Base-by-base conservation (phyloP, 2,113 vertebrate species). In the Etheostoma cragini region DNA sequence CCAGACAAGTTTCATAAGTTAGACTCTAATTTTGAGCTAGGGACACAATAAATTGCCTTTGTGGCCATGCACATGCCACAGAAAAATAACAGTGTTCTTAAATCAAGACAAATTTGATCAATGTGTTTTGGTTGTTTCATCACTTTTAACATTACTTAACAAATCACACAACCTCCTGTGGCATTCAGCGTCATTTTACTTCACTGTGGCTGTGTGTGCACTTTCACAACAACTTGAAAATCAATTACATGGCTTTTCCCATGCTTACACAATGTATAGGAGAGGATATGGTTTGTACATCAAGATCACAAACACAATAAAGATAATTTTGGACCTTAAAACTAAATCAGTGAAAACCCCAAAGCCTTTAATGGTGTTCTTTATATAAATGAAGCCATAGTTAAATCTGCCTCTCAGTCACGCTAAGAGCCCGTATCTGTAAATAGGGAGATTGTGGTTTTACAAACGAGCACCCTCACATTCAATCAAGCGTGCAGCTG, bases 371-470 rank as follows among this genome's bases (percentile, higher is more conserved):
- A 94, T 91, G 83, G 84, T 76, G 72, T 72, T 69, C 85, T 93
- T 92, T 87, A 88, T 90, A 90, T 92, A 93, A 94, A 92, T 94
- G 54, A 88, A 84, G 79, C 73, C 49, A 88, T 52, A 85, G 90
- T 94, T 92, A 93, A 89, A 79, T 60, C 53, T 71, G 81, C 70
- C 77, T 84, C 71, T 78, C 82, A 89, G 92, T 92, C 94, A 94
- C 81, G 90, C 93, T 73, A 92, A 76, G 33, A 72, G 76, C 42
- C 69, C 17, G 12, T 82, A 92, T 93, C 90, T 93, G 84, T 84
- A 93, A 94, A 94, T 88, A 90, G 82, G 79, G 72, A 90, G 82
- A 87, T 86, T 88, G 81, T 80, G 88, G 86, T 89, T 88, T 87
- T 49, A 69, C 72, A 87, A 92, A 88, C 83, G 88, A 76, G 63